These are phyloP conservation scores for Emys orbicularis DNA, from an alignment of 2,797 vertebrate species.

Conservation along the genomic window DNA sequence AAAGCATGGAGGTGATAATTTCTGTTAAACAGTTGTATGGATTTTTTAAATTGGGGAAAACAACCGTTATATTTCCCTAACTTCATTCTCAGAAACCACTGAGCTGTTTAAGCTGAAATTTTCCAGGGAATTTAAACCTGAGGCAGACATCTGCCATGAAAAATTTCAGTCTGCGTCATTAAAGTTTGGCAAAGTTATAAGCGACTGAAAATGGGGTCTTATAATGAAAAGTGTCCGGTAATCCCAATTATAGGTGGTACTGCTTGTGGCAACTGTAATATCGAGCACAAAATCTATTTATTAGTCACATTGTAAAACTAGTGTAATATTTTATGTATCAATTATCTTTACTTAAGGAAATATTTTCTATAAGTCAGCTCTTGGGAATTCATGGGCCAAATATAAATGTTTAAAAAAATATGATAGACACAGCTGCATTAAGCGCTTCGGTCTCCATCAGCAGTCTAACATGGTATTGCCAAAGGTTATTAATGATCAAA, in stretches of 20 bases:
- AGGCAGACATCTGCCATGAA: not conserved
- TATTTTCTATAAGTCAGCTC: not conserved
- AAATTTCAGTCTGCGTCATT: not conserved
- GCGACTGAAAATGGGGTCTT: not conserved
- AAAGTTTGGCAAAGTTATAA: not conserved
- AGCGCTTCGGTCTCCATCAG: not conserved
- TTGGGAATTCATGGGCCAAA: not conserved
- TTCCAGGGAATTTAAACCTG: not conserved
- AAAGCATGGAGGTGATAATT: not conserved
- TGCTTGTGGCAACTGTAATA: not conserved
- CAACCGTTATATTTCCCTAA: not conserved
- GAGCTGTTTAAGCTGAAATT: not conserved
- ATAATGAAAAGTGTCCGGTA: not conserved
- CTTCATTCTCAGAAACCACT: not conserved
- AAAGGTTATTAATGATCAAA: not conserved
- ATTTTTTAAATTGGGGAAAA: not conserved
- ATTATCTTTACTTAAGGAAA: not conserved
- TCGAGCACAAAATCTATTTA: not conserved
- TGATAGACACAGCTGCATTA: not conserved
- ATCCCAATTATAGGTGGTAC: not conserved
- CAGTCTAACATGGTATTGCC: not conserved
- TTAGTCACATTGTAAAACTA: not conserved
- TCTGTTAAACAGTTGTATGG: not conserved
- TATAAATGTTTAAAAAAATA: not conserved
- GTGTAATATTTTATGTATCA: not conserved